Evolutionary conservation across 2,888 invertebrate genomes (phyloP), one percentile per base, ranked within the genome.

Genomic region (Epirrhoe tristata): DNA sequence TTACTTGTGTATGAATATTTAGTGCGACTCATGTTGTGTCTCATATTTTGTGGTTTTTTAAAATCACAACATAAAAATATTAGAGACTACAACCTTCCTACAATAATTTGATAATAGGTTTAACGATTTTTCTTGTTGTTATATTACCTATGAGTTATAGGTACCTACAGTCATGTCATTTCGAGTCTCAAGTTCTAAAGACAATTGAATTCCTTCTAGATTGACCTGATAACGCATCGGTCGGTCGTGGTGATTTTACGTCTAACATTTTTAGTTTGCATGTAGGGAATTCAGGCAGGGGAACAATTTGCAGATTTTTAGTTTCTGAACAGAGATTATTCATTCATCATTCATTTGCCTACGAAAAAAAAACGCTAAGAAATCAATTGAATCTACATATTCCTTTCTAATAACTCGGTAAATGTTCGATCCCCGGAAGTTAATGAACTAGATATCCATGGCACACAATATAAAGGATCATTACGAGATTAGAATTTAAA

Each of bases 191-290:
- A 48, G 34, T 48, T 48, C 32, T 16, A 16, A 17, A 58, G 17
- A 50, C 50, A 58, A 58, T 50, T 10, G 58, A n/a, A 10, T 17
- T 43, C 39, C 12, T 10, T 43, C 1, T 12, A 43, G 39, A 43
- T 39, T 39, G 36, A 39, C 36, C 36, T 8, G 36, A 16, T 5
- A 16, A 3, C 36, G 17, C 4, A 16, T 14, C 0, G 53, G 6
- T 54, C 39, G 39, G 55, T 39, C 55, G 55, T 55, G 39, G 39
- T 39, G 39, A 39, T 55, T 55, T 55, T 53, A 6, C n/a, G 6
- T 14, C 10, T 1, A n/a, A 34, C 4, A 14, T 53, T 31, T 31
- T 52, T 48, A 48, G 6, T 16, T 43, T 43, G 5, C 39, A 39
- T 10, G 39, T 1, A 10, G 12, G 39, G 39, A 10, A 10, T 24